Evolutionary conservation across 2,113 vertebrate genomes (phyloP), one percentile per base, ranked within the genome.

Genomic region (Ageneiosus marmoratus): DNA sequence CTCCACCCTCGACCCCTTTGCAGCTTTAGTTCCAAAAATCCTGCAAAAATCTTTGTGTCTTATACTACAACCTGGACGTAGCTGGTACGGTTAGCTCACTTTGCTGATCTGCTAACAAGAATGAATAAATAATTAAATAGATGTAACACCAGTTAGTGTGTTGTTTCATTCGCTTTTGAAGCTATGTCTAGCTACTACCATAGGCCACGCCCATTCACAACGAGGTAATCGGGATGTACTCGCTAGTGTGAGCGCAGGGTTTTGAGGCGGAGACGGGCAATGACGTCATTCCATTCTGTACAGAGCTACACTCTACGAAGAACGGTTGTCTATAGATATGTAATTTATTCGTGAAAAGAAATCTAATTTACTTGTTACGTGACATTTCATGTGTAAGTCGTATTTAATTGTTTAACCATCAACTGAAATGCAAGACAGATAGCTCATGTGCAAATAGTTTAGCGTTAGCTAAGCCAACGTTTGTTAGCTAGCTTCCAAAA

Each of bases 371-470:
- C 10, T 10, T 24, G 67, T 70, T 70, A 70, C 22, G 4, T 24
- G 37, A 46, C 37, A n/a, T 70, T 70, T 70, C 22, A 15, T n/a
- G 22, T 70, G 63, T 10, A 20, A 3, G 18, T 20, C 18, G 29
- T 65, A 18, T 65, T 37, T 20, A 18, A 65, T 65, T 20, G 63
- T 32, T 65, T 18, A 9, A 32, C 32, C n/a, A n/a, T n/a, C 62
- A 32, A 20, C 63, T 0, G 22, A 70, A 44, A 13, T 0, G 20
- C 34, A 3, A 44, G 65, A 69, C 9, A 11, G 34, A 16, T 15
- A 48, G 69, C 69, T 72, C 74, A 62, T 65, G 81, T 37, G 60
- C 86, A 73, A 73, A 73, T 83, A 1, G 34, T 69, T 44, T 44
- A 69, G 18, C 22, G 34, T 41, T 69, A 4, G 32, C 69, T 46